phyloP scores from a whole-genome alignment of 2,797 vertebrate genomes.

The Neosalanx taihuensis region DNA sequence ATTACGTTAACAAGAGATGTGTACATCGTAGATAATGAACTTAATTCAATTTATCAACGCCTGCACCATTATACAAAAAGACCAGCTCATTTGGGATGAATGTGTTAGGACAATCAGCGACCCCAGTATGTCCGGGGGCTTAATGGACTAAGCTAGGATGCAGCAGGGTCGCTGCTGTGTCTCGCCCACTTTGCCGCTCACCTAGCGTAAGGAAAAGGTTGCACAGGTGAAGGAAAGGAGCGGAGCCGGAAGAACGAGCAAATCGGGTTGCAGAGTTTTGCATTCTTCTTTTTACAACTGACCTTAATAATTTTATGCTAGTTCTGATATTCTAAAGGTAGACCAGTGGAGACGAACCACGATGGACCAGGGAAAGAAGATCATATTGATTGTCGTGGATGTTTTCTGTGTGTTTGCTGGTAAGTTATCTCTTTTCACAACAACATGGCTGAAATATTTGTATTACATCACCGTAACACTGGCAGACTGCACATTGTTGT shows the following conservation, averaged over 20 bases:
- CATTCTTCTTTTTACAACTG: background rate
- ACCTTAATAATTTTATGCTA: background rate
- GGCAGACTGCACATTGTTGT: too few relatives aligned
- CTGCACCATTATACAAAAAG: too few relatives aligned
- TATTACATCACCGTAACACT: background rate
- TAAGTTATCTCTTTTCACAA: slow-evolving; percentile 64
- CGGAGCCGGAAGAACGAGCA: background rate
- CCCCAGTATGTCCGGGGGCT: too few relatives aligned
- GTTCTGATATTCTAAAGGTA: slow-evolving; percentile 28
- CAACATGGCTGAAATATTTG: slow-evolving; percentile 42
- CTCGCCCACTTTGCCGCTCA: background rate
- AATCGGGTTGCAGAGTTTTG: background rate
- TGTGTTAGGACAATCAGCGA: too few relatives aligned
- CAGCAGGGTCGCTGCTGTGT: too few relatives aligned
- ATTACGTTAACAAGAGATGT: too few relatives aligned
- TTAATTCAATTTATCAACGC: too few relatives aligned
- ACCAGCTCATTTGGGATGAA: too few relatives aligned
- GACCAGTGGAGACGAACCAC: slow-evolving; percentile 48
- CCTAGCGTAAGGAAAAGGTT: background rate
- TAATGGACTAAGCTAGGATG: too few relatives aligned
- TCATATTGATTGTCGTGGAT: slow-evolving; percentile 82
- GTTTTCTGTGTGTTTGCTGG: slow-evolving; percentile 84
- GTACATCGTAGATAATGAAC: too few relatives aligned
- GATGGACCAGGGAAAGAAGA: slow-evolving; percentile 73
- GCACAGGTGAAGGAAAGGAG: slow-evolving; percentile 1